phyloP scores from a whole-genome alignment of 2,113 vertebrate species.

The Neodontobutis hainanensis region DNA sequence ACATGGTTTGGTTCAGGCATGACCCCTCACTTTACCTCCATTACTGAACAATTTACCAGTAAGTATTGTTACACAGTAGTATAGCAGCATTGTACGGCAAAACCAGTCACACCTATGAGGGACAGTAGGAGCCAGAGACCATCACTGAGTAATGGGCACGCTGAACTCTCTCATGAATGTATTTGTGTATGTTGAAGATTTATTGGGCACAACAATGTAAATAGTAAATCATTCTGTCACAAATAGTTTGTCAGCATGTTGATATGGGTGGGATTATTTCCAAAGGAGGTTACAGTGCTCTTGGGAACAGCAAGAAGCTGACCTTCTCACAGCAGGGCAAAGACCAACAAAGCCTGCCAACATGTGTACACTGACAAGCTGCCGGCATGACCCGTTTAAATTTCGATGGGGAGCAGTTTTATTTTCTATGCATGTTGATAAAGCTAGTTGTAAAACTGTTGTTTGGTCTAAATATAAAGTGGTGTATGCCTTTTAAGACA shows the following conservation, averaged over 20 bases:
- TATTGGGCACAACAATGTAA: constrained; percentile 4
- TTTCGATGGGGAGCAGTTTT: constrained; percentile 26
- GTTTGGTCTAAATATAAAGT: too few species aligned
- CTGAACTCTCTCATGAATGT: background rate
- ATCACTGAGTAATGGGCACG: constrained; percentile 1
- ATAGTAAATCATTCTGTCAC: constrained; percentile 30
- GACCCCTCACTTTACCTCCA: background rate
- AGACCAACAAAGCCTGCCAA: constrained; percentile 22
- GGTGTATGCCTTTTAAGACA: too few species aligned
- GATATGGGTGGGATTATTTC: constrained; percentile 24
- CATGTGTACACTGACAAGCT: constrained; percentile 57
- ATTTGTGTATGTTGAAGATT: background rate
- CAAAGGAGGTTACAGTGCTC: constrained; percentile 13
- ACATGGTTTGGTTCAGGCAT: background rate
- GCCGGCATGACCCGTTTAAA: constrained; percentile 27
- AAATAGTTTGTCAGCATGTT: constrained; percentile 14
- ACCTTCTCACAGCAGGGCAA: constrained; percentile 60
- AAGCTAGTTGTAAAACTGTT: too few species aligned
- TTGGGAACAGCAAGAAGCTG: constrained; percentile 35
- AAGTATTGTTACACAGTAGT: background rate
- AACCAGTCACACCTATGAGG: background rate
- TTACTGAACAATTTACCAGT: background rate
- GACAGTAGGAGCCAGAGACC: background rate
- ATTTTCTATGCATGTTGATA: background rate
- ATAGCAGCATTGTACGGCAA: background rate